Evolutionary conservation across 2,888 invertebrate species (phyloP), one percentile per base, ranked within the genome.

Genomic region (Lottia scabra): DNA sequence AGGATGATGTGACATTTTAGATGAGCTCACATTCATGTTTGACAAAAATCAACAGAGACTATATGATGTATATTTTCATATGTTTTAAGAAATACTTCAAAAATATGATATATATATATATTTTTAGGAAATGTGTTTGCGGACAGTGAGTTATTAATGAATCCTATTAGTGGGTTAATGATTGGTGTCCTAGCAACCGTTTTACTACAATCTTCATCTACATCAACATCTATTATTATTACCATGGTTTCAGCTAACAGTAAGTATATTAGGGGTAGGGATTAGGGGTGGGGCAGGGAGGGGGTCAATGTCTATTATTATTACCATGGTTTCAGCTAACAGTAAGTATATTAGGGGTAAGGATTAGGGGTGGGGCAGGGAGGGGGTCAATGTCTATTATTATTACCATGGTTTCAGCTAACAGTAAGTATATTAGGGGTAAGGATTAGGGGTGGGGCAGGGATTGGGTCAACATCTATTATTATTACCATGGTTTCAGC

Each of bases 101-200:
- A 2, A 30, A n/a, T n/a, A n/a, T n/a, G n/a, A n/a, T n/a, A n/a
- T n/a, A n/a, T n/a, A n/a, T n/a, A n/a, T n/a, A n/a, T n/a, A n/a
- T n/a, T 68, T 71, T 3, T 68, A 79, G 77, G 77, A 3, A 73
- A 73, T 48, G 75, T 76, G 26, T 77, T 77, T 68, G 70, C 70
- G 8, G 77, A 78, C 67, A 77, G 75, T 19, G 71, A 73, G 30
- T 66, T 84, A 19, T 82, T 92, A 38, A 71, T 83, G 70, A 92
- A 92, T 83, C 92, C 92, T 0, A 85, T 92, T 10, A 90, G 91
- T 15, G 91, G 92, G 0, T 84, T 92, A 62, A 92, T 92, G 90
- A 90, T 92, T 68, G 92, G 92, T 2, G 90, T 92, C 74, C 84
- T 92, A 77, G 90, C 90, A 13, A 92, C 92, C 0, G 91, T 92